A percentile compares a stretch with the other conserved stretches of the same genome.
phyloP scores from a whole-genome alignment of 2,888 invertebrate species.

The Harmothoe impar region DNA sequence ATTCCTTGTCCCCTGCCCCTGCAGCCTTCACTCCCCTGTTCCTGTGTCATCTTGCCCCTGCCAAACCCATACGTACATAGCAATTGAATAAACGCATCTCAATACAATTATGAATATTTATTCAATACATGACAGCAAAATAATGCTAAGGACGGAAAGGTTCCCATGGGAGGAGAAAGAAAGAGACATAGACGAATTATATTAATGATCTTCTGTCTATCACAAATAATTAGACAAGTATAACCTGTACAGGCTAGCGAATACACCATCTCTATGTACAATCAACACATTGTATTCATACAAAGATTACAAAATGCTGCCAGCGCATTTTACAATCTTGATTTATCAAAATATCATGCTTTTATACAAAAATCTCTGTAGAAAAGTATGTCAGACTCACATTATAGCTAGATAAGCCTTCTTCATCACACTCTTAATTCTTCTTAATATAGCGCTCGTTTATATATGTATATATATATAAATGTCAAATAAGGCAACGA shows the following conservation, averaged over 20 bases:
- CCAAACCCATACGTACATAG: no score
- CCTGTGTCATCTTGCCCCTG: no score
- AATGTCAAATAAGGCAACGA: neutral
- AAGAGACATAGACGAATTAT: neutral
- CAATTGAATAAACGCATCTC: no score
- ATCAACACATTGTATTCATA: neutral
- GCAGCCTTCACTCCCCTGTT: no score
- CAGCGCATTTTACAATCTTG: conserved; percentile 44
- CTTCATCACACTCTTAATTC: neutral
- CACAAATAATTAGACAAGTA: neutral
- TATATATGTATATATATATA: no score
- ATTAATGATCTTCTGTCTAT: neutral
- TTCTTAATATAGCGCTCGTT: neutral
- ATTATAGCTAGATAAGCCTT: neutral
- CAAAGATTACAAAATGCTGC: conserved; percentile 18
- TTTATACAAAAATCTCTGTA: conserved; percentile 15
- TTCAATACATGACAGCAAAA: neutral
- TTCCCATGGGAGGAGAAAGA: conserved; percentile 13
- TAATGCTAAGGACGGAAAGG: conserved; percentile 37
- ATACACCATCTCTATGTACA: neutral
- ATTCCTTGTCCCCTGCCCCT: no score
- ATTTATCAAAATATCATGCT: conserved; percentile 34
- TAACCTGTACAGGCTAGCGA: neutral
- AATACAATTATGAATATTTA: no score
- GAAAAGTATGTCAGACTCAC: neutral